Conservation (phyloP, 2,797 vertebrate species). For the Gouania willdenowi region DNA sequence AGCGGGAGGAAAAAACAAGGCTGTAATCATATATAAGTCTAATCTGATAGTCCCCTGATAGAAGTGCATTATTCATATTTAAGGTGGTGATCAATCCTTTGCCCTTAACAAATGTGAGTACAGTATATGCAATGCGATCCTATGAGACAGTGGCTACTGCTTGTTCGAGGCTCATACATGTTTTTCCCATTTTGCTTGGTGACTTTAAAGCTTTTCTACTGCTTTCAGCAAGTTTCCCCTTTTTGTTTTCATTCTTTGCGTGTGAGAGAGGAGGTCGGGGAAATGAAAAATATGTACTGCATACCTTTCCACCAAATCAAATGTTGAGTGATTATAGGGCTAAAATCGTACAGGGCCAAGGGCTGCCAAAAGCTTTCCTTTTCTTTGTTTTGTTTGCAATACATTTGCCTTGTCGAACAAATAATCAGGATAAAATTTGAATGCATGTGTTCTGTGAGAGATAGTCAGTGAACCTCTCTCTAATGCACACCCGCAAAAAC, state of each 20-base stretch:
- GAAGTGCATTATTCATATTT: too few species aligned
- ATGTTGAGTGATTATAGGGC: conserved; percentile 11
- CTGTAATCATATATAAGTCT: too few species aligned
- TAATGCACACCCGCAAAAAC: not conserved
- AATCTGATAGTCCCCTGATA: too few species aligned
- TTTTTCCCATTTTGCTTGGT: not conserved
- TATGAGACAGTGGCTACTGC: not conserved
- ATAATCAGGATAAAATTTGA: too few species aligned
- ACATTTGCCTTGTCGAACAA: too few species aligned
- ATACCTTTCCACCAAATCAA: conserved; percentile 49
- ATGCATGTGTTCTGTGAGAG: not conserved
- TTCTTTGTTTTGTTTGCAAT: not conserved
- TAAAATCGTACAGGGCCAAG: conserved; percentile 1
- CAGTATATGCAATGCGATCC: too few species aligned
- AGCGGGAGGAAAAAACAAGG: too few species aligned
- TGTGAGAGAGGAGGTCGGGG: conserved; percentile 8
- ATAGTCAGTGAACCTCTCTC: not conserved
- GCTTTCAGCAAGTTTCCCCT: not conserved
- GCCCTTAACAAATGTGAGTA: too few species aligned
- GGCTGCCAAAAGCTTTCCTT: not conserved
- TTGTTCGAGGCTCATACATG: not conserved
- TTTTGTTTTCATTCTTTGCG: conserved; percentile 28
- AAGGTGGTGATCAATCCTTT: too few species aligned
- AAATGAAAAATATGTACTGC: conserved; percentile 26
- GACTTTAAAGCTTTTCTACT: not conserved